Conservation (phyloP, 2,888 invertebrate genomes). For the Erebia ligea region DNA sequence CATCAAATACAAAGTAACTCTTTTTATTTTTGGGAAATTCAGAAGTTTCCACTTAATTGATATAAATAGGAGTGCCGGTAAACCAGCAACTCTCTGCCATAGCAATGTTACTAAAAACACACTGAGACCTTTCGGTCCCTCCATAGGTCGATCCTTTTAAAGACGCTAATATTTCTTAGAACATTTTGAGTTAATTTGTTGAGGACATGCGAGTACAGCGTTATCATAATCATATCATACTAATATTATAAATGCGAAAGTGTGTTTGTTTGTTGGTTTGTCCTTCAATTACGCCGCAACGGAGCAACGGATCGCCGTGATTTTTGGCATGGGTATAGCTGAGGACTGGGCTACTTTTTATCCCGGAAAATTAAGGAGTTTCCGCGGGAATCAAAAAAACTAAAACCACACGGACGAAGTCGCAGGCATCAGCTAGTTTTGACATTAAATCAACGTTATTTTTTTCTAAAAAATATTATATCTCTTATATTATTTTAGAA, state of each 20-base stretch:
- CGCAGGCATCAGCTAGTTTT: too few species aligned
- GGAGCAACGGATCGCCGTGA: too few species aligned
- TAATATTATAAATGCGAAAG: neutral
- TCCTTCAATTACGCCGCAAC: too few species aligned
- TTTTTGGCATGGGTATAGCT: too few species aligned
- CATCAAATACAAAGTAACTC: conserved; percentile 13
- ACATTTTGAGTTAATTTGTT: conserved; percentile 5
- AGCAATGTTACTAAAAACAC: neutral
- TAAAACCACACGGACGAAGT: too few species aligned
- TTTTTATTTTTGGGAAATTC: neutral
- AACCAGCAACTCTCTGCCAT: neutral
- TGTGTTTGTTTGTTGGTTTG: too few species aligned
- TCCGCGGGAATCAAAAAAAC: too few species aligned
- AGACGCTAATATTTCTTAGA: neutral
- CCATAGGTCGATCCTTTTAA: neutral
- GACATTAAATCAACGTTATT: too few species aligned
- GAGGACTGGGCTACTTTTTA: too few species aligned
- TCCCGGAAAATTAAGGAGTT: too few species aligned
- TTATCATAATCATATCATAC: neutral
- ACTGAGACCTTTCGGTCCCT: neutral
- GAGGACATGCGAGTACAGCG: neutral
- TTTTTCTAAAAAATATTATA: too few species aligned
- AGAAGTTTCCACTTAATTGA: neutral
- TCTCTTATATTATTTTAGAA: too few species aligned
- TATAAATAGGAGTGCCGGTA: neutral